A percentile compares a stretch with the other conserved stretches of the same genome.
phyloP scores from a whole-genome alignment of 2,113 vertebrate genomes.

The Regulus satrapa region DNA sequence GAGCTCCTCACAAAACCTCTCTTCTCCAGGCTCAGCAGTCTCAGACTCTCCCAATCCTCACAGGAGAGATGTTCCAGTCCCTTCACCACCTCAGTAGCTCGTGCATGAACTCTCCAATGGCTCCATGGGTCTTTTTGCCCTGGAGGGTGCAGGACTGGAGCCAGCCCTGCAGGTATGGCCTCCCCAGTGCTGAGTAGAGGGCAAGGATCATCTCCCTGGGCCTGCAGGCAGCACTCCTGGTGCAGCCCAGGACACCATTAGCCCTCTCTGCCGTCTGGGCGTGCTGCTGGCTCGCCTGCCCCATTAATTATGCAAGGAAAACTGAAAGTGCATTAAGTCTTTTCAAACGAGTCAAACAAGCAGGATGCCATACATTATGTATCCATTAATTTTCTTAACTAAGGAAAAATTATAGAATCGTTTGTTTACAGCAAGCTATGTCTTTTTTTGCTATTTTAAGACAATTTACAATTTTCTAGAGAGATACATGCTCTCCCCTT shows the following conservation, averaged over 20 bases:
- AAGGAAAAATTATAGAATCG: background rate
- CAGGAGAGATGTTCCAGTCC: background rate
- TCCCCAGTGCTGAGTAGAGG: background rate
- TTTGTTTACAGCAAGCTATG: background rate
- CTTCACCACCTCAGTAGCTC: background rate
- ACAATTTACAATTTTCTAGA: background rate
- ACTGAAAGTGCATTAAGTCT: background rate
- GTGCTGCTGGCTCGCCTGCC: background rate
- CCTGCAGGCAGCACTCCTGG: background rate
- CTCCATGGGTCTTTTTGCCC: background rate
- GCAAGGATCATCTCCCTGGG: background rate
- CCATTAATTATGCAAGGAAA: background rate
- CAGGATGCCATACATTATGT: background rate
- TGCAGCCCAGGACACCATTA: background rate
- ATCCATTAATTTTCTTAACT: background rate
- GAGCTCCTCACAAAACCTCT: background rate
- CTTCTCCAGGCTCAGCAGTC: background rate
- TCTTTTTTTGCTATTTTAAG: background rate
- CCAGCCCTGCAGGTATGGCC: background rate
- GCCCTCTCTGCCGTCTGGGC: fast-evolving
- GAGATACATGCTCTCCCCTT: background rate
- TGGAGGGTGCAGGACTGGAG: background rate
- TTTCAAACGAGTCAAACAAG: background rate
- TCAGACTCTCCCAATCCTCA: background rate
- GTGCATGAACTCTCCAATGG: background rate